Evolutionary conservation across 2,797 vertebrate genomes (phyloP).

Genomic region (Calcarius lapponicus): DNA sequence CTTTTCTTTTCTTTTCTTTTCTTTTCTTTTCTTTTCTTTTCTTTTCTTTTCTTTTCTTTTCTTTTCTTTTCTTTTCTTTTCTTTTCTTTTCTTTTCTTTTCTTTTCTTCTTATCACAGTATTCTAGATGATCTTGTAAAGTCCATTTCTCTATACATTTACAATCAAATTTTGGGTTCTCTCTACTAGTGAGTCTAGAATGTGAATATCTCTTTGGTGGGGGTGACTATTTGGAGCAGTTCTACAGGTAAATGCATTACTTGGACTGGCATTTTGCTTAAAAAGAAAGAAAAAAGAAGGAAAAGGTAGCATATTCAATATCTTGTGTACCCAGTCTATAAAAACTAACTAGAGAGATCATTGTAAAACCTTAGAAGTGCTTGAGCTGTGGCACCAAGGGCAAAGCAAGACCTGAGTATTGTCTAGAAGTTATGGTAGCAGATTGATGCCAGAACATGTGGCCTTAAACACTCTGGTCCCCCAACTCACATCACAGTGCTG

Average conservation of each 20-base stretch:
- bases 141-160: not conserved
- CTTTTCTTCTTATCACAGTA: not conserved
- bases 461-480: not conserved
- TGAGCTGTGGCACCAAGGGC: not conserved
- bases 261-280: not conserved
- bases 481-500: fast-evolving
- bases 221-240: not conserved
- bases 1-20: too few relatives aligned
- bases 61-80: too few relatives aligned
- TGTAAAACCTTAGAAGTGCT: not conserved
- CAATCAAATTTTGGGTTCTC: not conserved
- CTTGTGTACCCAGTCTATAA: fast-evolving
- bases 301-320: not conserved
- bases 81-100: not conserved
- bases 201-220: not conserved
- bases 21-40: not conserved
- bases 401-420: not conserved
- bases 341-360: not conserved
- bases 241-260: not conserved
- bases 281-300: not conserved
- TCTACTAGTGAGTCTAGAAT: fast-evolving
- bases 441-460: not conserved
- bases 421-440: not conserved
- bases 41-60: too few relatives aligned
- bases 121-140: not conserved